These are phyloP conservation scores for Linepithema humile DNA, from an alignment of 1,140 invertebrate genomes.

Conservation along the genomic window DNA sequence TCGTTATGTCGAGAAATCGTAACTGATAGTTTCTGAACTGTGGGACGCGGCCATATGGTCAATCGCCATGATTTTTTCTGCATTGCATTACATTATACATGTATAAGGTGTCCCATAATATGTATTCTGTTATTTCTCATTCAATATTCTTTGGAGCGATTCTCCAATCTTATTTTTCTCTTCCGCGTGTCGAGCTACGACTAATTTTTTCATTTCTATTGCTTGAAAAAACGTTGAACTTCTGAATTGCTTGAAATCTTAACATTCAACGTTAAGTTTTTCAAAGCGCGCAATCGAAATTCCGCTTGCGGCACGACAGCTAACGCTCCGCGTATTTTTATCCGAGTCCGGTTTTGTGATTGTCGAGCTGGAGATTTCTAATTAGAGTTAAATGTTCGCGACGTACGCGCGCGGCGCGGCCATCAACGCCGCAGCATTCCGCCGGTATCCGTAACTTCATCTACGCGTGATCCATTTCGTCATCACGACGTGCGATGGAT, in stretches of 20 bases:
- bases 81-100: neutral
- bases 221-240: no score
- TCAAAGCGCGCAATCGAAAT: neutral
- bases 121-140: neutral
- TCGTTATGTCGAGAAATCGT: constrained; percentile 10
- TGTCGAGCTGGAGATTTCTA: neutral
- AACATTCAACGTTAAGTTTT: neutral
- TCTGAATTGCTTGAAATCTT: no score
- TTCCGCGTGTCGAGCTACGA: neutral
- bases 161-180: no score
- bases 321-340: neutral
- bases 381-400: constrained; percentile 41
- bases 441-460: constrained; percentile 45
- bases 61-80: neutral
- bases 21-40: constrained; percentile 13
- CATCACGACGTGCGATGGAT: constrained; percentile 37
- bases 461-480: constrained; percentile 28
- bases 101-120: neutral
- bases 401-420: neutral
- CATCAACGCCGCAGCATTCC: constrained; percentile 11
- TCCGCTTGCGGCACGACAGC: neutral
- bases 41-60: neutral
- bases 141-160: neutral
- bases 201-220: no score
- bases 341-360: constrained; percentile 8